Conservation (phyloP, 2,113 vertebrate species). For the Ailurus styani region DNA sequence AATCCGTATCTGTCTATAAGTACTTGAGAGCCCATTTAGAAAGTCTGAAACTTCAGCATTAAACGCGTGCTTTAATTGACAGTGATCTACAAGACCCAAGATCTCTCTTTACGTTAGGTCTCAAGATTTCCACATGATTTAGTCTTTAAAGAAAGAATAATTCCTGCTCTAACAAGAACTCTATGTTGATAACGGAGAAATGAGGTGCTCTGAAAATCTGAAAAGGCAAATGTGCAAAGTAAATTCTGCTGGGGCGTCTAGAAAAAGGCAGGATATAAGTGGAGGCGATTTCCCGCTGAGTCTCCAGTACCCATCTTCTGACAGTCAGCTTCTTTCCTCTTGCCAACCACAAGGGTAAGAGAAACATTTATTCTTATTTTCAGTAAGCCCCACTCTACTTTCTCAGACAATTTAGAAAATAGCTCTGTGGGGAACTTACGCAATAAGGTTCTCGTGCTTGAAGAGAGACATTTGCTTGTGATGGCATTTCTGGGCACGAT, state of each 20-base stretch:
- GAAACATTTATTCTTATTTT: slow-evolving; percentile 28
- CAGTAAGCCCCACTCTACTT: background rate
- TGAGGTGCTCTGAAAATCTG: background rate
- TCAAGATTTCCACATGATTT: background rate
- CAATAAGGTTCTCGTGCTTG: background rate
- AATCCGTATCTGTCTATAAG: background rate
- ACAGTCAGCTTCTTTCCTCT: background rate
- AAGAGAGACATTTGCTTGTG: background rate
- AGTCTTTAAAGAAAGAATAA: background rate
- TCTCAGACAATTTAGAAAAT: slow-evolving; percentile 28
- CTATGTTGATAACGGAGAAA: background rate
- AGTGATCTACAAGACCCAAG: background rate
- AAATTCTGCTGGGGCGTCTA: background rate
- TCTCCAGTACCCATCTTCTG: background rate
- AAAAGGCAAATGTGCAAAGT: background rate
- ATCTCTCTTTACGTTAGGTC: background rate
- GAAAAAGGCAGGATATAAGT: background rate
- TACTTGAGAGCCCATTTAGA: background rate
- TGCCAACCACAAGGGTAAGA: background rate
- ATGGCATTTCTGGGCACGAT: slow-evolving; percentile 5
- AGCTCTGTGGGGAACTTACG: slow-evolving; percentile 8
- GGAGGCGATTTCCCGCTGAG: background rate
- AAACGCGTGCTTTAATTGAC: background rate
- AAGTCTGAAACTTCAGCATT: background rate
- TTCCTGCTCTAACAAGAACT: background rate